Base-by-base conservation (phyloP, 2,888 invertebrate species). In the Xylota sylvarum region DNA sequence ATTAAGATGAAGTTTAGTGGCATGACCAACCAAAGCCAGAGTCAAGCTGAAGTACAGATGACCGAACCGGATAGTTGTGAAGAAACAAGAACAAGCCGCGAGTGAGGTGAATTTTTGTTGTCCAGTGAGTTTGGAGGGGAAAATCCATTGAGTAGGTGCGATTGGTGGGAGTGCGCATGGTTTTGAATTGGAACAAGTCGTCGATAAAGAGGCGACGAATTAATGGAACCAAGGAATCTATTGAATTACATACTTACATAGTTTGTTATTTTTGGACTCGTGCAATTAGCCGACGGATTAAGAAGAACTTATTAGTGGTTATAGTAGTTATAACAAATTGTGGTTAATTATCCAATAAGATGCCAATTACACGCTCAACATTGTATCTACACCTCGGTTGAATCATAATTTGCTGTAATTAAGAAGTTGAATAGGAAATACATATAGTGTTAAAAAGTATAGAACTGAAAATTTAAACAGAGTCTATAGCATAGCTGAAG, bases 1-100 rank as follows among this genome's bases (percentile, higher is more conserved):
- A 86, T 82, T 78, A 86, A 86, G 82, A 86, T 86, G 82, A 86
- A 86, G 86, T 86, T 62, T 69, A 64, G 32, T 73, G 55, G 77
- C 56, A 73, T 69, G 37, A 78, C 86, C 86, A 82, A 82, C 77
- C 77, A 73, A 72, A 64, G 77, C 27, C 46, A 17, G 43, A 46
- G 30, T 27, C 27, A 56, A 65, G 23, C 48, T 72, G 17, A 37
- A 77, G 55, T 77, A 60, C 65, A 50, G 60, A 43, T 52, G 69
- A 67, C 64, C 76, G 46, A 50, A 67, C 37, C 9, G 40, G 65
- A 43, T 32, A 12, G 72, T 17, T 35, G 17, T 35, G 35, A 17
- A 76, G 40, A 62, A 23, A 58, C 23, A 78, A 46, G 48, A 37
- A 37, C 23, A 32, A 19, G 32, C 35, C 32, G 35, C n/a, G 9